A percentile compares a stretch with the other conserved stretches of the same genome.
These are phyloP conservation scores for Drosophila robusta DNA, from an alignment of 2,888 invertebrate species.

Conservation along the genomic window DNA sequence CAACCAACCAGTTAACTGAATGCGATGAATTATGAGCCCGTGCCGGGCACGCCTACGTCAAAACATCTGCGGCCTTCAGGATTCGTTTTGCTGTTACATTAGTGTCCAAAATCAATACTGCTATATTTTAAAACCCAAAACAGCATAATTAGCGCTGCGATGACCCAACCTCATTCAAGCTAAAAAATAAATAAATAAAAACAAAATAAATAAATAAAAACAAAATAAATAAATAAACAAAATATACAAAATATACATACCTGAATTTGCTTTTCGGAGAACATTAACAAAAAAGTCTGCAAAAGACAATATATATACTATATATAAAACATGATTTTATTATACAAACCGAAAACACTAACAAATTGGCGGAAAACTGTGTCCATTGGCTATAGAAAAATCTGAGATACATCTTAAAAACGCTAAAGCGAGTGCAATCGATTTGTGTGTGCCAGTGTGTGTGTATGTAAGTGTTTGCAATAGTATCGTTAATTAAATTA, in stretches of 20 bases:
- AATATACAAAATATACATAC: neutral
- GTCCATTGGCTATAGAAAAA: conserved; percentile 9
- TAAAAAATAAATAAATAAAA: no score
- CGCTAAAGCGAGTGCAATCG: conserved; percentile 6
- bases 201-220: neutral
- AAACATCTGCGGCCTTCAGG: conserved; percentile 29
- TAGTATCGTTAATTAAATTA: conserved; percentile 48
- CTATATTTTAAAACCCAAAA: conserved; percentile 14
- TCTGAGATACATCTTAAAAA: conserved; percentile 35
- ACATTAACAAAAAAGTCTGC: no score
- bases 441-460: neutral
- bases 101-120: conserved; percentile 35
- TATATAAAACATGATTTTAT: neutral
- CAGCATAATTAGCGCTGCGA: neutral
- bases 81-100: conserved; percentile 20
- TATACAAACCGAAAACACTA: neutral
- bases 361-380: no score
- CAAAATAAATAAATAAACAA: neutral
- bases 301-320: no score
- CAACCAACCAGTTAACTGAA: conserved; percentile 58
- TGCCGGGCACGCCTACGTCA: conserved; percentile 30
- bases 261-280: neutral
- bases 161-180: conserved; percentile 2
- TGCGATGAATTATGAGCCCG: conserved; percentile 66
- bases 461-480: conserved; percentile 11